Base-by-base conservation (phyloP, 2,888 invertebrate genomes). In the Ectemnius continuus region DNA sequence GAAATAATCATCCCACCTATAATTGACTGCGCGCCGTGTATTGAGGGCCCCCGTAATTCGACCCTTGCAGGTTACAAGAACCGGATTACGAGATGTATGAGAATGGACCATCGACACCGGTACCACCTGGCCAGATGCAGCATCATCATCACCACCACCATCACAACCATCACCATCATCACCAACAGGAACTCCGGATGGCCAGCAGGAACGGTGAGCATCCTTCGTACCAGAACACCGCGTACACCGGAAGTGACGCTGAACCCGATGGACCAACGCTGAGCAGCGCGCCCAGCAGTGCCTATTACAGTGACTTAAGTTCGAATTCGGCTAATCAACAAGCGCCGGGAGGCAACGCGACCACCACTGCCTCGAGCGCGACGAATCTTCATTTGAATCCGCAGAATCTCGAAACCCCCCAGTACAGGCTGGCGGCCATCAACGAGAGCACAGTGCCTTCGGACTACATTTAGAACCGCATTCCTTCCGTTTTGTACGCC, bases 161-260 rank as follows among this genome's bases (percentile, higher is more conserved):
- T 60, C 84, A 83, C 46, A 84, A 86, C 72, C 85, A 86, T 67
- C 86, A 87, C 67, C 89, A 87, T 67, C 86, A 87, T 66, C 85
- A 85, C 20, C 85, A 86, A 56, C 85, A 83, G 63, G 76, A 82
- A n/a, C 78, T 86, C 26, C 80, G 85, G 64, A 84, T 82, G 64
- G 79, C 82, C 3, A 82, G 83, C 61, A 83, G 80, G 16, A 86
- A 84, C 52, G 85, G 87, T 23, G 85, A 87, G 56, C 89, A 86
- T 86, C 94, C 94, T 13, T 94, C 94, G 66, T 95, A 95, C 87
- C 95, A 95, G 87, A 95, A 95, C 90, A 94, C 94, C 18, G 95
- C 94, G 23, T 95, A 94, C 89, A 93, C 92, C 70, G 91, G 91
- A 57, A 91, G 91, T 76, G 91, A 91, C 78, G 91, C 91, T 8